Evolutionary conservation across 2,888 invertebrate genomes (phyloP).

Genomic region (Tinea semifulvella): DNA sequence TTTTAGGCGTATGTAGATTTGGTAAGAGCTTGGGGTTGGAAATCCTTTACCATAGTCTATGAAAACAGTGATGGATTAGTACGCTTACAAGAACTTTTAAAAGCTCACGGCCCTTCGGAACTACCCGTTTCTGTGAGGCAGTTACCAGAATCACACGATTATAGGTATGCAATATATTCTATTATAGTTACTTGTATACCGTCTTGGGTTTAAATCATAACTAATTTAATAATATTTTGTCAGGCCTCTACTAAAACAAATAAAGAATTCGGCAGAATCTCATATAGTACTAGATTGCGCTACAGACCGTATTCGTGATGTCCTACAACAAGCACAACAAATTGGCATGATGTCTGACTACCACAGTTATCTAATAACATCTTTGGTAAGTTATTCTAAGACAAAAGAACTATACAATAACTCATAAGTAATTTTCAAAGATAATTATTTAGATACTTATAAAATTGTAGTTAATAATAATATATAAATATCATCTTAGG

Average conservation of each 20-base stretch:
- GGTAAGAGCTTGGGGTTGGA: constrained; percentile 92
- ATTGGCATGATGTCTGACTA: constrained; percentile 97
- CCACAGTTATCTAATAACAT: constrained; percentile 93
- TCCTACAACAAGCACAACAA: constrained; percentile 93
- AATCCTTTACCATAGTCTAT: constrained; percentile 95
- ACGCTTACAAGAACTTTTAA: constrained; percentile 85
- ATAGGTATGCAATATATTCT: constrained; percentile 68
- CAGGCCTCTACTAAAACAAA: constrained; percentile 89
- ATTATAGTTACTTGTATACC: neutral
- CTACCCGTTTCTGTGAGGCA: constrained; percentile 87
- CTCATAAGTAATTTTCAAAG: neutral
- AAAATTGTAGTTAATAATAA: neutral
- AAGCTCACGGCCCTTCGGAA: constrained; percentile 86
- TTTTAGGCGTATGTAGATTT: constrained; percentile 89
- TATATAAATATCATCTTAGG: constrained; percentile 57
- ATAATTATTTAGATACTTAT: neutral
- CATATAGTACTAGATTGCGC: constrained; percentile 92
- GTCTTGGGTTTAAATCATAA: neutral
- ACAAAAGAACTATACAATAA: neutral
- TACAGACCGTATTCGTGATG: constrained; percentile 84
- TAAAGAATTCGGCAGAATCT: constrained; percentile 91
- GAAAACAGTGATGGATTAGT: constrained; percentile 95
- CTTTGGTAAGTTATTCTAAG: constrained; percentile 71
- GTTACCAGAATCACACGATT: constrained; percentile 84
- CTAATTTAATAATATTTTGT: constrained; percentile 22